These are phyloP conservation scores for Lacanobia wlatinum DNA, from an alignment of 2,888 invertebrate genomes.

Conservation along the genomic window DNA sequence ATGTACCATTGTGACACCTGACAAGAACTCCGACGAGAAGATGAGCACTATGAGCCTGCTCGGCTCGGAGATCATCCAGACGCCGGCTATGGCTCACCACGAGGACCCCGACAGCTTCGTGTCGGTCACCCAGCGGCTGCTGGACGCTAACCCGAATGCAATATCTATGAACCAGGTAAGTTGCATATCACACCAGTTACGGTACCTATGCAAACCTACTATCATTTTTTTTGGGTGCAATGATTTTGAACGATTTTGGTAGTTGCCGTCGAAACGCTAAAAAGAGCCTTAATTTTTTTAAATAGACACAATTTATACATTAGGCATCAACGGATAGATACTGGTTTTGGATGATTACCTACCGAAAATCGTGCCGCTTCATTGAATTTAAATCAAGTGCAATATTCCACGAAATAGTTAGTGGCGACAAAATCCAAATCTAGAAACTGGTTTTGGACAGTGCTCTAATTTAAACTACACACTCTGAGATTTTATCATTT, in stretches of 20 bases:
- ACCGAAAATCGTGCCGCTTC: not conserved
- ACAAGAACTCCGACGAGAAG: slow-evolving; percentile 99
- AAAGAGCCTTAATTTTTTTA: too few species aligned
- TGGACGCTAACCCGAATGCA: slow-evolving; percentile 93
- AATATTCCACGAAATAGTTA: not conserved
- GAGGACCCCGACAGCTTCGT: slow-evolving; percentile 94
- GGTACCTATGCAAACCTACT: not conserved
- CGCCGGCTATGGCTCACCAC: slow-evolving; percentile 86
- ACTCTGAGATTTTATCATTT: too few species aligned
- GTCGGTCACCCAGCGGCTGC: slow-evolving; percentile 94
- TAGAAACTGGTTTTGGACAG: not conserved
- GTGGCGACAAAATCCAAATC: too few species aligned
- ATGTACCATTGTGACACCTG: slow-evolving; percentile 98
- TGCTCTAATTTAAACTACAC: not conserved
- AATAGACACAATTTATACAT: not conserved
- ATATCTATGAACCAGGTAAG: slow-evolving; percentile 96
- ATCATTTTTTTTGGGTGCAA: not conserved
- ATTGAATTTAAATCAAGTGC: not conserved
- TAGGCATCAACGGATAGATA: not conserved
- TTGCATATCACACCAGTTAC: not conserved
- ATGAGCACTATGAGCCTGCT: slow-evolving; percentile 95
- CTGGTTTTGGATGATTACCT: not conserved
- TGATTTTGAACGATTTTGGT: not conserved
- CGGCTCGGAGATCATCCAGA: slow-evolving; percentile 97
- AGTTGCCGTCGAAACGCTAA: not conserved